Percentiles rank a stretch among this genome's conserved stretches.
phyloP scores from a whole-genome alignment of 53 echinoderm and acorn worm species.

The Mesocentrotus franciscanus region DNA sequence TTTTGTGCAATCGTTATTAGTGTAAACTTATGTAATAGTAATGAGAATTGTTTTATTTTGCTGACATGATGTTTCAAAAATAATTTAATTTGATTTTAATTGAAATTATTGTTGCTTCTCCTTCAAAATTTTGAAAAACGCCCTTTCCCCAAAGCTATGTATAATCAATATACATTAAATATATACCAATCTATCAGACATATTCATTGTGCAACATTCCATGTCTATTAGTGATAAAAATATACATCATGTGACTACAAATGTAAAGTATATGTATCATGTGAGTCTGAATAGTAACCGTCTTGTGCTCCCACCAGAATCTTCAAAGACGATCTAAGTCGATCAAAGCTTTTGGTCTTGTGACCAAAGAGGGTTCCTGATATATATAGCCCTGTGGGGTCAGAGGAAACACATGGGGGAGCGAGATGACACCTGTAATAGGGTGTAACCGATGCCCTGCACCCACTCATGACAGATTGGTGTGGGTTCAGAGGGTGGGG shows the following conservation, averaged over 20 bases:
- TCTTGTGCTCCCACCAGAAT: conserved; percentile 12
- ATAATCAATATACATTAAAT: neutral
- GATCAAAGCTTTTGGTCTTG: neutral
- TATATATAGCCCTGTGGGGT: conserved; percentile 14
- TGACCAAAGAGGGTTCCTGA: conserved; percentile 16
- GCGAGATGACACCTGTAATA: conserved; percentile 30
- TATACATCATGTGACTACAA: conserved; percentile 2
- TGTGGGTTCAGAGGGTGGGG: neutral
- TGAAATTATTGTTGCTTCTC: neutral
- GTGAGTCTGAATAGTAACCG: neutral
- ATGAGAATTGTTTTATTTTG: neutral
- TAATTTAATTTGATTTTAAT: neutral
- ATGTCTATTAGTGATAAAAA: neutral
- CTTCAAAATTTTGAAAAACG: neutral
- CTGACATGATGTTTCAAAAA: neutral
- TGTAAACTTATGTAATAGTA: neutral
- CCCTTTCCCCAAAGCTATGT: neutral
- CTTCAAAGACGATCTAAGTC: conserved; percentile 5
- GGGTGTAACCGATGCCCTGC: conserved; percentile 10
- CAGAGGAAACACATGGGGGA: conserved; percentile 51
- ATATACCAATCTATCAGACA: neutral
- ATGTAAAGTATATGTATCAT: neutral
- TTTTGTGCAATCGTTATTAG: neutral
- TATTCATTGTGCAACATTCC: neutral
- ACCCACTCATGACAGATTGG: conserved; percentile 34